These are phyloP conservation scores for Chionomys nivalis DNA, from an alignment of 2,113 vertebrate genomes.

Conservation along the genomic window DNA sequence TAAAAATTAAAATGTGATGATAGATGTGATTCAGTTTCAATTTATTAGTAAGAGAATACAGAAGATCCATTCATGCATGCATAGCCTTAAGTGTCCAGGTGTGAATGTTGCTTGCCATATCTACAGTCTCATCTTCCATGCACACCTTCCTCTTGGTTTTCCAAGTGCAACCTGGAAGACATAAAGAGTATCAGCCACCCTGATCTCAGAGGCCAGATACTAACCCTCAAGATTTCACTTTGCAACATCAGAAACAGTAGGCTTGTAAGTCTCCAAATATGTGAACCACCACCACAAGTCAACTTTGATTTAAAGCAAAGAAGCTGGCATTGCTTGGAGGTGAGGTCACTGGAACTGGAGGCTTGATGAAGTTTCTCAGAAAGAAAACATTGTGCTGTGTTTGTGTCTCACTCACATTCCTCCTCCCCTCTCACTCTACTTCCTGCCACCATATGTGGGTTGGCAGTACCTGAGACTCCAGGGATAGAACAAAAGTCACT, in stretches of 20 bases:
- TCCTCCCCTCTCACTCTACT: constrained; percentile 85
- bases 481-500: constrained; percentile 83
- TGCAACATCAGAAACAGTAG: constrained; percentile 56
- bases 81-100: neutral
- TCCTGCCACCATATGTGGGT: constrained; percentile 86
- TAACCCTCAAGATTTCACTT: constrained; percentile 75
- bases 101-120: neutral
- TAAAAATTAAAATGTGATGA: neutral
- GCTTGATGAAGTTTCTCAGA: constrained; percentile 86
- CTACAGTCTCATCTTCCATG: neutral
- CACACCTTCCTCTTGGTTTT: neutral
- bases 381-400: constrained; percentile 88
- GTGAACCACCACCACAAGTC: constrained; percentile 83
- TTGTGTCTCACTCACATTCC: constrained; percentile 86
- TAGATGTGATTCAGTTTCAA: neutral
- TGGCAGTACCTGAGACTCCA: constrained; percentile 84
- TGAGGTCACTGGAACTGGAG: constrained; percentile 88
- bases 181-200: neutral
- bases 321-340: constrained; percentile 85
- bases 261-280: constrained; percentile 49
- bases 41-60: neutral
- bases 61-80: neutral
- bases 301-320: constrained; percentile 86
- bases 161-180: neutral
- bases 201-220: constrained; percentile 22